Base-by-base conservation (phyloP, 1,140 invertebrate species). In the Drosophila takahashii region DNA sequence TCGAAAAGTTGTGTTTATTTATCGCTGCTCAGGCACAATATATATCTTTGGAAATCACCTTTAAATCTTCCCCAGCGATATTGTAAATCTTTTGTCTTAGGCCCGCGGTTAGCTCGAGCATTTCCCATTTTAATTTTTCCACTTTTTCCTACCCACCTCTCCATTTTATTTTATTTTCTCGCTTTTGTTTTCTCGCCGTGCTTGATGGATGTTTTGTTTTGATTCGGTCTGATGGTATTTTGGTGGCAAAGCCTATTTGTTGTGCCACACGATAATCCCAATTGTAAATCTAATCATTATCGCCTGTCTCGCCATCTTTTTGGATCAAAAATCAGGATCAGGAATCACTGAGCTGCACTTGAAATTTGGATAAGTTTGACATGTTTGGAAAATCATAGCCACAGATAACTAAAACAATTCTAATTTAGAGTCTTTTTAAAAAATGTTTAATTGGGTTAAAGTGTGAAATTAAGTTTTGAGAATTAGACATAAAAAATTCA, bases 31-130 rank as follows among this genome's bases (percentile, higher is more conserved):
- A 90, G 78, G 76, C 86, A 90, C 74, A 84, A 85, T 85, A 90
- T 91, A 90, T 91, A 91, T 90, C 83, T 90, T 89, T 85, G 79
- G 78, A 85, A 90, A 90, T 84, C 75, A 76, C 73, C 83, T 85
- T 77, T 91, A 91, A 91, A 91, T 91, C 85, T 91, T 91, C 73
- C 77, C 50, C 67, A 81, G 81, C 83, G 80, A 79, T 90, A 90
- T 85, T 91, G 85, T 91, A 91, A 91, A 91, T 91, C 90, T 91
- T 90, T 77, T 91, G 71, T 72, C 74, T 89, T 85, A 79, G 66
- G 52, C 80, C 64, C 76, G 90, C 70, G 76, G 81, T 81, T 83
- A 79, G 66, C 50, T 36, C 39, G 34, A 69, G 47, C 73, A 62
- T 77, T 52, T 62, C 66, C 62, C 53, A 44, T 59, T 66, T 83